Conservation (phyloP, 2,113 vertebrate species). For the Leptodactylus fuscus region DNA sequence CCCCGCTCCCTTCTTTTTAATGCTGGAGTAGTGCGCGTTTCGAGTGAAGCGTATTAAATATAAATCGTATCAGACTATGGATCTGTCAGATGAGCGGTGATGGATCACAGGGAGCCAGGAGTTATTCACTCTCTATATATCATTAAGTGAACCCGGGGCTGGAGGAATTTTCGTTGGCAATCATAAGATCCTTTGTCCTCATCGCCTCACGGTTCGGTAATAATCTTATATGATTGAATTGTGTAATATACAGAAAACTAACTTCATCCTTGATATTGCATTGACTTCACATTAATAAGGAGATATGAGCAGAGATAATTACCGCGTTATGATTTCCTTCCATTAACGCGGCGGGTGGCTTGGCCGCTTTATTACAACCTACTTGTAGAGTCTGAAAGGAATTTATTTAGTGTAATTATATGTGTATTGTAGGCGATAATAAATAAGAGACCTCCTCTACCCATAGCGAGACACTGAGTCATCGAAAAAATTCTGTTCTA, state of each 20-base stretch:
- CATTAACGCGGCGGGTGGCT: neutral
- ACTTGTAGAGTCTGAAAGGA: neutral
- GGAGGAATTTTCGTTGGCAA: constrained; percentile 2
- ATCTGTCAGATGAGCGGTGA: constrained; percentile 47
- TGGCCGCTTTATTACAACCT: neutral
- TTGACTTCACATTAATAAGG: neutral
- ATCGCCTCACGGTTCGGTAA: neutral
- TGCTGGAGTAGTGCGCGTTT: constrained; percentile 16
- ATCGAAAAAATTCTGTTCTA: neutral
- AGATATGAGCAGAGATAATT: neutral
- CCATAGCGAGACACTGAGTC: neutral
- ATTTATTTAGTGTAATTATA: constrained; percentile 1
- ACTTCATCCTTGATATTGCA: constrained; percentile 4
- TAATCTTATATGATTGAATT: constrained; percentile 34
- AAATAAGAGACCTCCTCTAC: neutral
- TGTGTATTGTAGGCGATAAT: neutral
- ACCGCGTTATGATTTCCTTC: neutral
- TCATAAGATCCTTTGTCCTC: constrained; percentile 7
- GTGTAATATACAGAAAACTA: constrained; percentile 26
- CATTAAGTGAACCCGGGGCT: constrained; percentile 20
- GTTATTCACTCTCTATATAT: constrained; percentile 45
- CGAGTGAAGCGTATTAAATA: constrained; percentile 41
- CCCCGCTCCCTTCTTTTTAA: constrained; percentile 11
- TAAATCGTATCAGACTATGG: constrained; percentile 45
- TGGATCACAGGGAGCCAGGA: constrained; percentile 23